These are phyloP conservation scores for Percopsis omiscomaycus DNA, from an alignment of 2,797 vertebrate species.

Conservation along the genomic window DNA sequence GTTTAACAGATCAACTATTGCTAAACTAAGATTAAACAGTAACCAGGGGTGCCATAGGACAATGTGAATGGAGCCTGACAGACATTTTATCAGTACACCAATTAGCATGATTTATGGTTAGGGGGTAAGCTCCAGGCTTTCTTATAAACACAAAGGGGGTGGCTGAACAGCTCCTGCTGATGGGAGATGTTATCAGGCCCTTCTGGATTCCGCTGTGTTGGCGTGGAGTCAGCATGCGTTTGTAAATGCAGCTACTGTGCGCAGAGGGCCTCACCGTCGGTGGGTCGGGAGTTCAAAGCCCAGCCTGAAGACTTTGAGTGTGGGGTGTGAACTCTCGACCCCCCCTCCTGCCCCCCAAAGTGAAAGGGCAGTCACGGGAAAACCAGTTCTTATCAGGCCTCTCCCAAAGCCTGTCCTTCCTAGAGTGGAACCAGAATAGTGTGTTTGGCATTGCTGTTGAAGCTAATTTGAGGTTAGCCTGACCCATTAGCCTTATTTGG, in stretches of 20 bases:
- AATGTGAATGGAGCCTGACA: conserved; percentile 67
- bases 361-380: conserved; percentile 53
- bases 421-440: not conserved
- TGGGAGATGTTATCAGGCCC: conserved; percentile 71
- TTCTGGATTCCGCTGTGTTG: conserved; percentile 68
- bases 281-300: conserved; percentile 76
- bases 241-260: conserved; percentile 79
- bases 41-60: conserved; percentile 64
- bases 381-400: conserved; percentile 52
- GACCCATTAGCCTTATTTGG: conserved; percentile 4
- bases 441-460: not conserved
- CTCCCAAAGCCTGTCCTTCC: conserved; percentile 20
- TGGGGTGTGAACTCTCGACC: conserved; percentile 71
- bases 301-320: conserved; percentile 67
- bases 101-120: conserved; percentile 80
- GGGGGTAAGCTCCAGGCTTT: conserved; percentile 62
- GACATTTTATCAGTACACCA: conserved; percentile 79
- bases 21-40: conserved; percentile 73
- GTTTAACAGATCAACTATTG: conserved; percentile 75
- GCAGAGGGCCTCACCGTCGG: conserved; percentile 40
- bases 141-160: conserved; percentile 75
- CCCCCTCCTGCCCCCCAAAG: conserved; percentile 54
- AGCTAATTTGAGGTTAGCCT: conserved; percentile 1
- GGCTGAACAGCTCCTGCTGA: conserved; percentile 66
- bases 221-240: conserved; percentile 72